Percentiles rank a stretch among this genome's conserved stretches.
These are phyloP conservation scores for Diogma glabrata DNA, from an alignment of 2,888 invertebrate species.

Conservation along the genomic window DNA sequence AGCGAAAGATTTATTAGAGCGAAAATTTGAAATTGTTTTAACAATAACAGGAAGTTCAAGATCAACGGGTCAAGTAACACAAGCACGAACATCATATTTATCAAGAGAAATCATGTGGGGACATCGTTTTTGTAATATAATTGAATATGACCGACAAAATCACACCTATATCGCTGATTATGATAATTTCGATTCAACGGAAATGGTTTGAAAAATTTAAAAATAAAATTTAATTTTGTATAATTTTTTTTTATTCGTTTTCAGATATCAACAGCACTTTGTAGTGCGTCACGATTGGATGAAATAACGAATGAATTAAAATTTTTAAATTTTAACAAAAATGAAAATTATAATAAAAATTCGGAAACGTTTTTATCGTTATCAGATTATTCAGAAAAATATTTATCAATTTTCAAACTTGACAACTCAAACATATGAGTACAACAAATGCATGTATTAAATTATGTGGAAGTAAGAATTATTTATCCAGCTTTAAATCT, in stretches of 20 bases:
- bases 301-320: not conserved
- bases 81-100: constrained; percentile 65
- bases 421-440: no score
- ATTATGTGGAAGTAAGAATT: no score
- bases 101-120: constrained; percentile 78
- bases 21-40: constrained; percentile 68
- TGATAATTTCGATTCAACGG: constrained; percentile 70
- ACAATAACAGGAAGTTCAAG: constrained; percentile 72
- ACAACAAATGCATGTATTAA: no score
- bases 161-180: constrained; percentile 72
- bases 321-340: not conserved
- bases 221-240: not conserved
- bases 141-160: constrained; percentile 60
- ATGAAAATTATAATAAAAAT: no score
- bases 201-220: constrained; percentile 24
- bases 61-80: constrained; percentile 60
- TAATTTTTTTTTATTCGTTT: not conserved
- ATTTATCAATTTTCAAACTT: no score
- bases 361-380: no score
- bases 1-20: constrained; percentile 62
- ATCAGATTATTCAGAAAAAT: no score
- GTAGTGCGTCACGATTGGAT: not conserved
- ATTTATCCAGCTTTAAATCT: no score
- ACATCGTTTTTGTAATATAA: constrained; percentile 61
- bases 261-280: constrained; percentile 1